These are phyloP conservation scores for Phoxinus phoxinus DNA, from an alignment of 2,113 vertebrate species.

Conservation along the genomic window DNA sequence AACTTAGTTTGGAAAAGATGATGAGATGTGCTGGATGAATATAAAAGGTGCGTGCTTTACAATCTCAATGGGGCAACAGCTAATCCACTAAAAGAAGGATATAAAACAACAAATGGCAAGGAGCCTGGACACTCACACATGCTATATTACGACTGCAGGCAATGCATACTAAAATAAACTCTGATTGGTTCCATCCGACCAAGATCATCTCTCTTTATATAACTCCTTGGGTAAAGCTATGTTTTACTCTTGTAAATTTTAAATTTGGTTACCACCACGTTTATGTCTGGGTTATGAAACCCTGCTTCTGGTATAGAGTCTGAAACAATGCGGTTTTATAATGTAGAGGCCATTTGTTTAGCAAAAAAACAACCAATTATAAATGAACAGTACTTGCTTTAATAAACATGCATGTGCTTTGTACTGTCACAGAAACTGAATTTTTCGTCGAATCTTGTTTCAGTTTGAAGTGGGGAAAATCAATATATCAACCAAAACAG, in stretches of 20 bases:
- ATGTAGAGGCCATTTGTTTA: not conserved
- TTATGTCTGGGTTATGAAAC: not conserved
- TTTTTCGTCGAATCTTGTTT: not conserved
- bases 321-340: not conserved
- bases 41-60: slow-evolving; percentile 48
- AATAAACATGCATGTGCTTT: slow-evolving; percentile 7
- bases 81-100: slow-evolving; percentile 41
- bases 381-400: not conserved
- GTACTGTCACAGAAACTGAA: not conserved
- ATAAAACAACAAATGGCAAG: slow-evolving; percentile 49
- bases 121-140: slow-evolving; percentile 44
- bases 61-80: slow-evolving; percentile 55
- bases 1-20: slow-evolving; percentile 36
- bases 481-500: not conserved
- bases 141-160: not conserved
- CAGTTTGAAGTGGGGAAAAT: not conserved
- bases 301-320: not conserved
- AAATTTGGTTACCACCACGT: not conserved
- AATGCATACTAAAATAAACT: not conserved
- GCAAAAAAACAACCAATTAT: not conserved
- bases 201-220: not conserved
- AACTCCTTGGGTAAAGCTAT: not conserved
- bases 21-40: slow-evolving; percentile 30
- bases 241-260: not conserved
- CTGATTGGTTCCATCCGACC: not conserved